Evolutionary conservation across 2,113 vertebrate species (phyloP).

Genomic region (Corythornis vintsioides): DNA sequence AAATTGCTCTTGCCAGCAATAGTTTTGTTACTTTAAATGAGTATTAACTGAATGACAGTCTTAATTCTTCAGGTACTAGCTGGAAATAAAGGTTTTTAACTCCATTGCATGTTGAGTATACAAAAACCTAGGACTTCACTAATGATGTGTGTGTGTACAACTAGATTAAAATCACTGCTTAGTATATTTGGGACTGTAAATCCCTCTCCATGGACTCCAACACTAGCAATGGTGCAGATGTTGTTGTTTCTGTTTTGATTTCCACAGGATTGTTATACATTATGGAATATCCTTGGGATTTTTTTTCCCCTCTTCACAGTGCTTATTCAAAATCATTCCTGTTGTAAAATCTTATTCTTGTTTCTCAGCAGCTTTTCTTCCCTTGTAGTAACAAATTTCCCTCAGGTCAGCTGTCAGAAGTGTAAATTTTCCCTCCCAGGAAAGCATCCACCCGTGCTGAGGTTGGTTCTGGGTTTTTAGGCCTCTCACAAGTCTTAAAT

Average conservation of each 20-base stretch:
- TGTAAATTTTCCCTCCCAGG: background rate
- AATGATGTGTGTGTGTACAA: background rate
- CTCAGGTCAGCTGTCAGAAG: background rate
- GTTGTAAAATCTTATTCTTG: conserved; percentile 10
- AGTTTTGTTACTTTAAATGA: conserved; percentile 57
- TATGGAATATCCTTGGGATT: background rate
- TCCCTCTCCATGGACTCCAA: background rate
- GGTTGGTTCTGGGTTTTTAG: background rate
- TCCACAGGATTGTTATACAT: background rate
- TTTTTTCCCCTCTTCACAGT: background rate
- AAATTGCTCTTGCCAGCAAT: conserved; percentile 38
- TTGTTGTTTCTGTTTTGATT: background rate
- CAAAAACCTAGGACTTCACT: background rate
- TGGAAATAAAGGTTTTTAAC: conserved; percentile 41
- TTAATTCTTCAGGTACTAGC: conserved; percentile 42
- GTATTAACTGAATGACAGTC: conserved; percentile 42
- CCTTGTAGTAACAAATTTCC: background rate
- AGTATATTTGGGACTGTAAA: background rate
- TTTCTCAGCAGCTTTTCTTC: conserved; percentile 12
- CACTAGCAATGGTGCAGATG: background rate
- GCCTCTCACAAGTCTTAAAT: background rate
- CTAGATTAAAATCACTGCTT: conserved; percentile 21
- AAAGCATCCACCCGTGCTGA: background rate
- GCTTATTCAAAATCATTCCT: conserved; percentile 1
- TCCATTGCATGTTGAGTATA: background rate